Percentiles rank a stretch among this genome's conserved stretches.
Conservation (phyloP, 2,797 vertebrate species). For the Spinus olivaceus region DNA sequence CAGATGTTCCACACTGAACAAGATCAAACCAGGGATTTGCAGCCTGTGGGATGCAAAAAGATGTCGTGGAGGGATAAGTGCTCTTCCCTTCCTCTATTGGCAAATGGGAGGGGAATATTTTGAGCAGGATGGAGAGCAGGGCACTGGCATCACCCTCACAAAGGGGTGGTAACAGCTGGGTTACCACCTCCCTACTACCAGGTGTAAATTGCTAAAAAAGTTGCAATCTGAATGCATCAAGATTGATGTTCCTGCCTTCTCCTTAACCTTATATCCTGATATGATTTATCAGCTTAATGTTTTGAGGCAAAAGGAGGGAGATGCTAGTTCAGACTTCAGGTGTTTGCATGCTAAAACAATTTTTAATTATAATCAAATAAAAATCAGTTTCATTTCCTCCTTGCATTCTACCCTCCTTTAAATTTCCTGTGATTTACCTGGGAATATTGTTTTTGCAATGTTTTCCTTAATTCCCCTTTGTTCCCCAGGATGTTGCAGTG, state of each 20-base stretch:
- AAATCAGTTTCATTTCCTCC: not conserved
- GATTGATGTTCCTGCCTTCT: not conserved
- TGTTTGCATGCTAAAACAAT: not conserved
- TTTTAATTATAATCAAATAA: not conserved
- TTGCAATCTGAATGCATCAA: not conserved
- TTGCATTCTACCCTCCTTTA: not conserved
- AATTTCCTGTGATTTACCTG: not conserved
- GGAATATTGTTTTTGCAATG: not conserved
- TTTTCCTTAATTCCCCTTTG: not conserved
- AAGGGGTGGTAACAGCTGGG: not conserved
- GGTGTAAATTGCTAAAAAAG: not conserved
- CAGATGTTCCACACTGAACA: slow-evolving; percentile 46
- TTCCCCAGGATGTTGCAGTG: not conserved
- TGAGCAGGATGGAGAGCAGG: not conserved
- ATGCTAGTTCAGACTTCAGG: not conserved
- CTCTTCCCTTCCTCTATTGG: not conserved
- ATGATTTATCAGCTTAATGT: fast-evolving
- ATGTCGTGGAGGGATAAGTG: slow-evolving; percentile 11
- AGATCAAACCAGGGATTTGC: slow-evolving; percentile 59
- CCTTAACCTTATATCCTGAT: not conserved
- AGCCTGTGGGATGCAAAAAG: slow-evolving; percentile 52
- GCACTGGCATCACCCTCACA: not conserved
- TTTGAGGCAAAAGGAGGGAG: not conserved
- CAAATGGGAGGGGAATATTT: not conserved
- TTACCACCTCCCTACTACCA: not conserved